These are phyloP conservation scores for Brachionus rubens DNA, from an alignment of 1,140 invertebrate genomes.

Conservation along the genomic window DNA sequence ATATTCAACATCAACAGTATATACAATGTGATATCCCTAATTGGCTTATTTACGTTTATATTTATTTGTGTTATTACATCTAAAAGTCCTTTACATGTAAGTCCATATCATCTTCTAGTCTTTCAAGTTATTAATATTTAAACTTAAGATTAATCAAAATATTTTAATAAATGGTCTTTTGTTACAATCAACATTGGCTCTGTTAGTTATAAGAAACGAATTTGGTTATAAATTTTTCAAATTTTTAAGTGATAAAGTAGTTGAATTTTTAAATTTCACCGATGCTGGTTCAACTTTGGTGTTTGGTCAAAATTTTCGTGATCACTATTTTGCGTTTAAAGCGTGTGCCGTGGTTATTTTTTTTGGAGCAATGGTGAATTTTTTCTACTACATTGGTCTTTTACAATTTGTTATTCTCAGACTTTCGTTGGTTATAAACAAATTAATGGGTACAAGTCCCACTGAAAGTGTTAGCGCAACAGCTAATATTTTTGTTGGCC, in stretches of 20 bases:
- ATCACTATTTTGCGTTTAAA: slow-evolving; percentile 58
- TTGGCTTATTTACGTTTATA: neutral
- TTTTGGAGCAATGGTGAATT: slow-evolving; percentile 79
- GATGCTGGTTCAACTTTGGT: slow-evolving; percentile 60
- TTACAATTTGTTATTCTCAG: slow-evolving; percentile 83
- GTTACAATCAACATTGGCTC: slow-evolving; percentile 74
- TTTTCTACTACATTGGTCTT: slow-evolving; percentile 79
- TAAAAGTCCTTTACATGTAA: slow-evolving; percentile 11
- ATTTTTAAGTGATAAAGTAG: slow-evolving; percentile 69
- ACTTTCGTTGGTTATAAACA: slow-evolving; percentile 64
- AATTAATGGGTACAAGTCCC: slow-evolving; percentile 24
- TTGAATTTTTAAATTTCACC: slow-evolving; percentile 73
- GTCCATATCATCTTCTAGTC: neutral
- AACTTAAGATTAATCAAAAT: slow-evolving; percentile 23
- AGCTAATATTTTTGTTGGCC: slow-evolving; percentile 59
- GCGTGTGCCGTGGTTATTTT: slow-evolving; percentile 81
- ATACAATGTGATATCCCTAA: slow-evolving; percentile 10
- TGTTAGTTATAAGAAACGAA: slow-evolving; percentile 78
- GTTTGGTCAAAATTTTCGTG: slow-evolving; percentile 57
- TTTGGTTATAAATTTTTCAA: slow-evolving; percentile 71
- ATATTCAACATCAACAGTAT: neutral
- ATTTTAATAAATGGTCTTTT: slow-evolving; percentile 22
- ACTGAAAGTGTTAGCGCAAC: slow-evolving; percentile 55
- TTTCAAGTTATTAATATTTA: neutral
- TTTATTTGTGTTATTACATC: neutral